Percentiles rank a stretch among this genome's conserved stretches.
Evolutionary conservation across 2,113 vertebrate species (phyloP).

Genomic region (Melanostigma gelatinosum): DNA sequence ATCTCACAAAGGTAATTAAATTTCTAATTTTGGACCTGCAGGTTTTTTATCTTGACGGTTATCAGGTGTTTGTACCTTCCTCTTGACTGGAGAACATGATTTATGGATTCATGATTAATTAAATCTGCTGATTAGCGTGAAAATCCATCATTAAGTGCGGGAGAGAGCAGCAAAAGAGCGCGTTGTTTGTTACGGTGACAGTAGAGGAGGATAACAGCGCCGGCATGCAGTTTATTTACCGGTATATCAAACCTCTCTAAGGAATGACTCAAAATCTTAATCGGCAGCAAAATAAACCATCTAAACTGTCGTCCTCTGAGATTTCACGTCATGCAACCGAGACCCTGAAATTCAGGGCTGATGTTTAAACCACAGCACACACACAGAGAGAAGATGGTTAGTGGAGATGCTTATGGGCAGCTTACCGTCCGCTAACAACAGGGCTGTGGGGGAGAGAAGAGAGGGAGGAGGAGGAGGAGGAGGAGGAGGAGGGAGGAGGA

Average conservation of each 20-base stretch:
- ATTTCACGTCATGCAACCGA: slow-evolving; percentile 1
- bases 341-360: not conserved
- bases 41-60: slow-evolving; percentile 54
- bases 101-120: slow-evolving; percentile 66
- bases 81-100: slow-evolving; percentile 50
- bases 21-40: slow-evolving; percentile 58
- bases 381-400: slow-evolving; percentile 30
- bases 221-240: slow-evolving; percentile 20
- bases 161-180: slow-evolving; percentile 10
- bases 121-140: slow-evolving; percentile 47
- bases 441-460: slow-evolving; percentile 64
- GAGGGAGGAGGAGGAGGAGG: slow-evolving; percentile 8
- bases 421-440: slow-evolving; percentile 78
- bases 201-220: not conserved
- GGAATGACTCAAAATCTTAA: not conserved
- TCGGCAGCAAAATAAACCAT: not conserved
- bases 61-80: slow-evolving; percentile 53
- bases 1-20: slow-evolving; percentile 59
- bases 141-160: slow-evolving; percentile 50
- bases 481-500: slow-evolving; percentile 10
- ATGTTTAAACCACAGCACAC: slow-evolving; percentile 9
- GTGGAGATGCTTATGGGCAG: slow-evolving; percentile 39
- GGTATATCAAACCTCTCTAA: slow-evolving; percentile 7
- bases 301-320: not conserved
- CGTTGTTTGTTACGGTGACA: slow-evolving; percentile 12